Conservation (phyloP, 2,113 vertebrate species). For the Stomatorhinus ivindoensis region DNA sequence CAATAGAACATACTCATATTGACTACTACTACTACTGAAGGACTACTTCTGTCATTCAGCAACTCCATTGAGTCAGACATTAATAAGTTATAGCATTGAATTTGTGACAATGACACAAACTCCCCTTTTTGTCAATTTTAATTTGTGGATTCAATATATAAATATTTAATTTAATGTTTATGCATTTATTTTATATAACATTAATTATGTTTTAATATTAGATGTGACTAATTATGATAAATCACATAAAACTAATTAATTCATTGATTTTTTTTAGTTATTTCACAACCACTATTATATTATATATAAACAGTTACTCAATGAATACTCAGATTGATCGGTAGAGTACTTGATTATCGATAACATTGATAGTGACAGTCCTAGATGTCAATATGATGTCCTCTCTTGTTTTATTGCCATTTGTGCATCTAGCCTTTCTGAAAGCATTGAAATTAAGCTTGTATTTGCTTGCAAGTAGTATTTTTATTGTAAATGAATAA, state of each 20-base stretch:
- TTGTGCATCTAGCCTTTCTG: not conserved
- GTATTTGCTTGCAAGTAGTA: not conserved
- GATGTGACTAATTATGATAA: not conserved
- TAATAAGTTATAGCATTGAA: not conserved
- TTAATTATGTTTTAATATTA: not conserved
- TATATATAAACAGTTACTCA: not conserved
- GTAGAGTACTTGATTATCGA: not conserved
- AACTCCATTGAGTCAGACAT: not conserved
- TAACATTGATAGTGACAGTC: not conserved
- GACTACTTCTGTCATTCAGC: not conserved
- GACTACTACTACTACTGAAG: too few species aligned
- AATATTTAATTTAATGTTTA: not conserved
- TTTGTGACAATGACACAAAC: not conserved
- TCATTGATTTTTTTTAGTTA: not conserved
- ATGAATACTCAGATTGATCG: too few species aligned
- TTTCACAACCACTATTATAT: not conserved
- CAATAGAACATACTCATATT: not conserved
- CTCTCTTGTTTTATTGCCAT: not conserved
- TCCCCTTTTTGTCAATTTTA: not conserved
- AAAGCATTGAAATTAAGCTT: not conserved
- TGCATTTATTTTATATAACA: too few species aligned
- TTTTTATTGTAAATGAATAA: not conserved
- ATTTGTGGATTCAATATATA: not conserved
- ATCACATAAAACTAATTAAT: not conserved
- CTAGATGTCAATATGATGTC: not conserved